Evolutionary conservation across 2,113 vertebrate species (phyloP), one percentile per base, ranked within the genome.

Genomic region (Otis tarda): DNA sequence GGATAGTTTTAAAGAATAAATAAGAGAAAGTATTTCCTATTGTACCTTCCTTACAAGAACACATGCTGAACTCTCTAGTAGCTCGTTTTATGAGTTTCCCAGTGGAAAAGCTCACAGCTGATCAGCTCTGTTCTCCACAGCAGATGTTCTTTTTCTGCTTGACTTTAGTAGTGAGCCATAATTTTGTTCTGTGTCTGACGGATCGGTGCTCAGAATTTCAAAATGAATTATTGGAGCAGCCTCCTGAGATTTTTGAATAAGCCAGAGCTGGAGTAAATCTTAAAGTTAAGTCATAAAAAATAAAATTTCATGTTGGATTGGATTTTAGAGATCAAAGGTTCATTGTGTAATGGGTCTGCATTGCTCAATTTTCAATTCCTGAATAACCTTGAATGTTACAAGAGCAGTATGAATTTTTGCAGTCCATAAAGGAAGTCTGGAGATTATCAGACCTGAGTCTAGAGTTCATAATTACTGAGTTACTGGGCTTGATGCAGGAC

Each of bases 71-170:
- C 68, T 91, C 82, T 92, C 82, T 87, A 90, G 64, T 83, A 97
- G 87, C 49, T 94, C 50, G 60, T 91, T 97, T 97, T 90, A 92
- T 52, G 89, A 91, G 65, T 87, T 92, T 89, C 90, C 90, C 93
- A 89, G 83, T 89, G 95, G 88, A 96, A 95, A 95, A 87, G 83
- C 73, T 90, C 78, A 90, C 83, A 91, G 92, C 93, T 95, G 95
- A 95, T 94, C 39, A 3, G 28, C 70, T 89, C 49, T 94, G 61
- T 90, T 95, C 87, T 94, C 87, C 92, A 60, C 43, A 91, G 93
- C 97, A 97, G 95, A 96, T 97, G 96, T 96, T 97, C 95, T 92
- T 94, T 96, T 89, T 89, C 86, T 93, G 28, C 77, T 94, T 93
- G 60, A 87, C 47, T 96, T 93, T 83, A 95, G 75, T 86, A 88